These are phyloP conservation scores for Echinops telfairi DNA, from an alignment of 2,113 vertebrate genomes.

Conservation along the genomic window DNA sequence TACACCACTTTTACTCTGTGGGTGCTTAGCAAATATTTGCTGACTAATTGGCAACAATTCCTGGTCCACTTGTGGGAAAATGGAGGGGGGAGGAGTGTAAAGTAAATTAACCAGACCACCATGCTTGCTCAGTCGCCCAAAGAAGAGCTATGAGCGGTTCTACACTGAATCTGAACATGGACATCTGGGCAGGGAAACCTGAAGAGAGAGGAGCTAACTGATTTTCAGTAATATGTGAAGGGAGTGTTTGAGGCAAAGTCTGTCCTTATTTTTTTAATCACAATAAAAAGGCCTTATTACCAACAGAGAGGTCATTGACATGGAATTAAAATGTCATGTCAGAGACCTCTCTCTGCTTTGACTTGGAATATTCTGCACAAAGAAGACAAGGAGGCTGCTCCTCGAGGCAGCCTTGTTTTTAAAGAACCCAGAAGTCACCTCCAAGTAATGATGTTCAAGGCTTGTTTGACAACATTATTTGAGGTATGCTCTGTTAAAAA, in stretches of 20 bases:
- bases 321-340: slow-evolving; percentile 61
- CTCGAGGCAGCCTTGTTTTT: slow-evolving; percentile 1
- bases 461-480: neutral
- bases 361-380: neutral
- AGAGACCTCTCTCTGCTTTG: slow-evolving; percentile 38
- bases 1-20: slow-evolving; percentile 24
- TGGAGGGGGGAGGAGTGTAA: slow-evolving; percentile 47
- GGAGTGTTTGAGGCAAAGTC: slow-evolving; percentile 33
- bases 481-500: neutral
- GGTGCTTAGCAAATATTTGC: slow-evolving; percentile 59
- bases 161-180: slow-evolving; percentile 66
- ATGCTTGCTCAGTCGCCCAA: slow-evolving; percentile 35
- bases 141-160: slow-evolving; percentile 64
- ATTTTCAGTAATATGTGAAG: slow-evolving; percentile 50
- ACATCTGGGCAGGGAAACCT: slow-evolving; percentile 62
- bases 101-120: slow-evolving; percentile 60
- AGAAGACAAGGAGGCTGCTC: neutral
- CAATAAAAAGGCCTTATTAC: slow-evolving; percentile 56
- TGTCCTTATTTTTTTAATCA: neutral
- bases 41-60: slow-evolving; percentile 68
- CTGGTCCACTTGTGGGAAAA: slow-evolving; percentile 64
- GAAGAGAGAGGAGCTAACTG: neutral
- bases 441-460: neutral
- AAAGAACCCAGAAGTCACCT: neutral
- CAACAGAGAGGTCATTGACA: slow-evolving; percentile 19